Conservation (phyloP, 2,888 invertebrate genomes). For the Amaurobius ferox region DNA sequence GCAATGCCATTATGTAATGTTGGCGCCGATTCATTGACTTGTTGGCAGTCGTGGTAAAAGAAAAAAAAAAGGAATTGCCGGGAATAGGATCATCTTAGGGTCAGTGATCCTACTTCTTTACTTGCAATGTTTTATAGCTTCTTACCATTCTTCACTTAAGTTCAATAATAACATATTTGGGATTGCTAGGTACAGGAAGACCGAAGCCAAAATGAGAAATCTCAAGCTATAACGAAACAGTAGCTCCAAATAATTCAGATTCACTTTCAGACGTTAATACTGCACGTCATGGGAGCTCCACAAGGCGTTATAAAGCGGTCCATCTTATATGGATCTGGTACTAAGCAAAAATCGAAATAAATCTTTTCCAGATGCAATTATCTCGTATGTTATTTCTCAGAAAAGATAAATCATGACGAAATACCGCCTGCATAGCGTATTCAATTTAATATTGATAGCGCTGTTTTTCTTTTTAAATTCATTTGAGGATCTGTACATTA, state of each 20-base stretch:
- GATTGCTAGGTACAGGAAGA: conserved; percentile 34
- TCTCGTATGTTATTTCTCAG: not conserved
- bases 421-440: not conserved
- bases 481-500: not conserved
- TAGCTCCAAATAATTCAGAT: not conserved
- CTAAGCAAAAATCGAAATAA: not conserved
- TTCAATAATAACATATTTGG: conserved; percentile 22
- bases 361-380: not conserved
- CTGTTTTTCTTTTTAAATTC: not conserved
- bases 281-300: not conserved
- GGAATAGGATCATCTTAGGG: conserved; percentile 47
- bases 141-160: conserved; percentile 8
- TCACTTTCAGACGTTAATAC: not conserved
- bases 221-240: conserved; percentile 21
- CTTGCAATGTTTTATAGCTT: conserved; percentile 23
- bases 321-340: not conserved
- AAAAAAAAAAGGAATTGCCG: not conserved
- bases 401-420: not conserved
- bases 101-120: conserved; percentile 52
- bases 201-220: conserved; percentile 23
- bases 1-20: conserved; percentile 33
- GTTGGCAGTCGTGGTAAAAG: conserved; percentile 20
- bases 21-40: conserved; percentile 27
- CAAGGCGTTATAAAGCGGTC: not conserved
- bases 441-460: not conserved